Conservation (phyloP, 2,888 invertebrate genomes). For the Gerris lacustris region DNA sequence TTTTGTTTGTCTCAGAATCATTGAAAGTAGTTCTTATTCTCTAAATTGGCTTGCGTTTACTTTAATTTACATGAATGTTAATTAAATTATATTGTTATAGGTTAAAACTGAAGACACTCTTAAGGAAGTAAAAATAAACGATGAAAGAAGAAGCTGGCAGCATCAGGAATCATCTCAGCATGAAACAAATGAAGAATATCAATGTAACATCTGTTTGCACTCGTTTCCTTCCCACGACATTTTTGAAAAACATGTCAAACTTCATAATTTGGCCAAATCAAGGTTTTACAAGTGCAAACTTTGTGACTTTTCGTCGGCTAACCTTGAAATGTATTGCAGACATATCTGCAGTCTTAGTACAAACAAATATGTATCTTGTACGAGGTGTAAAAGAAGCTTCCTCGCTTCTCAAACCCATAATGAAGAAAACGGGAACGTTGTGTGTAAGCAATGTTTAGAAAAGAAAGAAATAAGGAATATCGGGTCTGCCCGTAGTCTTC, state of each 20-base stretch:
- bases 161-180: too few relatives aligned
- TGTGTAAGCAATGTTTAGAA: neutral
- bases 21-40: too few relatives aligned
- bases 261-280: constrained; percentile 6
- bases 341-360: neutral
- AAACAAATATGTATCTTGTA: neutral
- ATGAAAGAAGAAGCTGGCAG: too few relatives aligned
- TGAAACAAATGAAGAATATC: neutral
- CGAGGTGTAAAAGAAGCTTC: neutral
- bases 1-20: too few relatives aligned
- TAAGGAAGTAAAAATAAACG: too few relatives aligned
- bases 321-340: neutral
- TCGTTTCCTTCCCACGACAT: neutral
- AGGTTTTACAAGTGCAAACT: neutral
- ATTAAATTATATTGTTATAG: too few relatives aligned
- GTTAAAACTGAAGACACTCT: too few relatives aligned
- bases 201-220: neutral
- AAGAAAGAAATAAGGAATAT: neutral
- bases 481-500: neutral
- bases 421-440: neutral
- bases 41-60: too few relatives aligned
- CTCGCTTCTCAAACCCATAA: neutral
- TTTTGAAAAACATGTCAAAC: constrained; percentile 6
- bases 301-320: neutral
- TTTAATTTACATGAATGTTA: too few relatives aligned